A percentile compares a stretch with the other conserved stretches of the same genome.
Evolutionary conservation across 2,113 vertebrate genomes (phyloP).

Genomic region (Herpailurus yagouaroundi): DNA sequence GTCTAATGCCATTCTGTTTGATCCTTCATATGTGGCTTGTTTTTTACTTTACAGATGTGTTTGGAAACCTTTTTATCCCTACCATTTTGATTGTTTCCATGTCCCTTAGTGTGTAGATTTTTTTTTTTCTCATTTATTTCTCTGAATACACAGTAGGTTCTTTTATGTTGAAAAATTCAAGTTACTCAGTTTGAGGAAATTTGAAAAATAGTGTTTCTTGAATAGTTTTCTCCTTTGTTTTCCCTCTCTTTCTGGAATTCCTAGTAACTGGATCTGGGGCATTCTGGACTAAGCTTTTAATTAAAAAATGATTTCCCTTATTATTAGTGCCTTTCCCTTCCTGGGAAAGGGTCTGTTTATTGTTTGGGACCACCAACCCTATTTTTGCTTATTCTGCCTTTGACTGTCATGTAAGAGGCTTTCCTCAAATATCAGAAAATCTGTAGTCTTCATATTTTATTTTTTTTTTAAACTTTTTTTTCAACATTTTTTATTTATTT

Average conservation of each 20-base stretch:
- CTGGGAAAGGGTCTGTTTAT: neutral
- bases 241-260: neutral
- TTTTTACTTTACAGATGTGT: neutral
- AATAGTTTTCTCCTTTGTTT: conserved; percentile 10
- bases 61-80: neutral
- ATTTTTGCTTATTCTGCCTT: neutral
- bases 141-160: neutral
- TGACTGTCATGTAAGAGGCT: neutral
- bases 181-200: neutral
- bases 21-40: neutral
- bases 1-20: neutral
- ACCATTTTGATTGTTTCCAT: conserved; percentile 25
- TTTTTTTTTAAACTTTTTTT: too few relatives aligned
- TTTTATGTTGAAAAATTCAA: conserved; percentile 4
- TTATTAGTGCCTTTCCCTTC: neutral
- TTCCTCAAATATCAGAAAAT: neutral
- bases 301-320: neutral
- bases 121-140: neutral
- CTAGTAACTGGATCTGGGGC: neutral
- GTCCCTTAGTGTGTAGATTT: neutral
- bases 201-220: neutral
- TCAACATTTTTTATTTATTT: too few relatives aligned
- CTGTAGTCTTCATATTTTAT: neutral
- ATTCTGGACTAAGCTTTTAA: neutral
- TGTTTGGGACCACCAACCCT: neutral